A percentile compares a stretch with the other conserved stretches of the same genome.
Conservation (phyloP, 2,888 invertebrate genomes). For the Ellobium chinense region DNA sequence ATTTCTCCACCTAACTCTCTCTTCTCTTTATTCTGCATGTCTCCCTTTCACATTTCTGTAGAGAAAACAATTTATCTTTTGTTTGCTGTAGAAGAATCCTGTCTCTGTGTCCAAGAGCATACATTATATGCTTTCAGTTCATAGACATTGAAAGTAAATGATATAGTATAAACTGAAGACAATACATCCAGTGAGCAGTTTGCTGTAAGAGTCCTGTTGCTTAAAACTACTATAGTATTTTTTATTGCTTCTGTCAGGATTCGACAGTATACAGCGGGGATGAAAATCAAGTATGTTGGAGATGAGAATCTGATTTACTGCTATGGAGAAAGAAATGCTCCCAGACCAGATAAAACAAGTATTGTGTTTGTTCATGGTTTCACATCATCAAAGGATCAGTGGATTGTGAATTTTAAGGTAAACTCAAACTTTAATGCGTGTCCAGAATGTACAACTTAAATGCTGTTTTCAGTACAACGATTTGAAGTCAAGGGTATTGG, state of each 20-base stretch:
- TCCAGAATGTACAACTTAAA: no score
- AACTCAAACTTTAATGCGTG: not conserved
- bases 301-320: conserved; percentile 59
- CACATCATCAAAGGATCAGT: conserved; percentile 71
- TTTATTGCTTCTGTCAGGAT: conserved; percentile 51
- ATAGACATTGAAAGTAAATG: no score
- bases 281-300: conserved; percentile 64
- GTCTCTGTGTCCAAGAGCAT: no score
- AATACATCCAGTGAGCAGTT: not conserved
- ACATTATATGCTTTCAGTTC: no score
- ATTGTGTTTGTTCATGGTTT: conserved; percentile 71
- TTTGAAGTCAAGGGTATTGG: no score
- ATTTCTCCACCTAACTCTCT: no score
- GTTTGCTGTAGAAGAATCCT: no score
- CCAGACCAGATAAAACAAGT: conserved; percentile 55
- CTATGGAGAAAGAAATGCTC: conserved; percentile 65
- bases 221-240: not conserved
- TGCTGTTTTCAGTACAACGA: no score
- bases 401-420: conserved; percentile 69
- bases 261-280: conserved; percentile 60
- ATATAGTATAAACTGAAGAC: not conserved
- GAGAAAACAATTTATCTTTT: no score
- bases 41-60: no score
- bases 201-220: not conserved
- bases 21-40: no score